Evolutionary conservation across 2,797 vertebrate genomes (phyloP).

Genomic region (Peromyscus eremicus): DNA sequence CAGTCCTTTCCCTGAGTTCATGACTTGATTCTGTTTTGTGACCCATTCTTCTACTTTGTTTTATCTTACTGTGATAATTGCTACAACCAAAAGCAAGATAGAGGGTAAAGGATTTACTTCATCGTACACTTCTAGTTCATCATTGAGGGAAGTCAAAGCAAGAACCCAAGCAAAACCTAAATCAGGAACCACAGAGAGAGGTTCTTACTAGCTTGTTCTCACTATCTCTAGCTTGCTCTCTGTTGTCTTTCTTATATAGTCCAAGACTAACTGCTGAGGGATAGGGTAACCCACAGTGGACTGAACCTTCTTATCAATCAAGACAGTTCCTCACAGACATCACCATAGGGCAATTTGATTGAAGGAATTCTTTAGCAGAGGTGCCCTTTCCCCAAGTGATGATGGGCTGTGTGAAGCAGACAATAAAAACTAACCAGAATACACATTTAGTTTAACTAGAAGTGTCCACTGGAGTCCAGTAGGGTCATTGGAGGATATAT

Average conservation of each 20-base stretch:
- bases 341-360: not conserved
- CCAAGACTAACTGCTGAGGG: not conserved
- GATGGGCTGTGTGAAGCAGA: not conserved
- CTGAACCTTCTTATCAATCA: not conserved
- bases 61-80: not conserved
- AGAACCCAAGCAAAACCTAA: not conserved
- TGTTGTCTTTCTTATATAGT: not conserved
- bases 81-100: not conserved
- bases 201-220: not conserved
- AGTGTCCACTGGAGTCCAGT: not conserved
- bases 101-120: not conserved
- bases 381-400: too few relatives aligned
- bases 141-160: not conserved
- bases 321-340: not conserved
- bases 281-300: not conserved
- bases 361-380: not conserved
- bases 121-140: not conserved
- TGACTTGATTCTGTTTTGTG: not conserved
- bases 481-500: not conserved
- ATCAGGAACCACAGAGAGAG: not conserved
- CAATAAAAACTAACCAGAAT: not conserved
- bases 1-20: not conserved
- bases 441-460: not conserved
- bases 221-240: not conserved
- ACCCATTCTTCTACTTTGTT: not conserved